Percentiles rank a stretch among this genome's conserved stretches.
Evolutionary conservation across 2,113 vertebrate genomes (phyloP).

Genomic region (Calyptomena viridis): DNA sequence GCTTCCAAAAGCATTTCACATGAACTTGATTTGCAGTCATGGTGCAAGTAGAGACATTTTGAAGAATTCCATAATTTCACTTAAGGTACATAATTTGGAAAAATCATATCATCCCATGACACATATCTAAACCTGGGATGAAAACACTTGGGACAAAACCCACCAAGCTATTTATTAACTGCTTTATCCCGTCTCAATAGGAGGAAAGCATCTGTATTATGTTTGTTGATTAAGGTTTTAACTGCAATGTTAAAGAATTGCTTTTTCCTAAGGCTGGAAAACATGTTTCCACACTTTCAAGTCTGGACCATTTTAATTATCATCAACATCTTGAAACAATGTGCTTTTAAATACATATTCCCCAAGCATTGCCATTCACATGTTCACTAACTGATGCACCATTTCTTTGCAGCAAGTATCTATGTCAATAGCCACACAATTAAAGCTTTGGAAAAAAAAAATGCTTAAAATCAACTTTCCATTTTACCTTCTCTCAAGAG

Average conservation of each 20-base stretch:
- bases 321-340: not conserved
- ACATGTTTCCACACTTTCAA: not conserved
- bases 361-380: not conserved
- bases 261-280: not conserved
- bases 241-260: not conserved
- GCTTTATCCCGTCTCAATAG: not conserved
- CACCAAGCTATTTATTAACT: not conserved
- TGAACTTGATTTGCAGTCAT: not conserved
- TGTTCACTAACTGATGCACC: not conserved
- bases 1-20: not conserved
- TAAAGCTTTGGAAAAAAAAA: not conserved
- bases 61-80: not conserved
- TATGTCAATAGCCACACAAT: not conserved
- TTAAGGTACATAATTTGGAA: not conserved
- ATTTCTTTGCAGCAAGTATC: not conserved
- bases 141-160: not conserved
- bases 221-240: not conserved
- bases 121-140: not conserved
- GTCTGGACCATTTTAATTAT: not conserved
- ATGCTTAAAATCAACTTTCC: not conserved
- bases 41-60: too few species aligned
- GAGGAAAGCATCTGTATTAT: not conserved
- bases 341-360: not conserved
- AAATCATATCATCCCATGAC: not conserved
- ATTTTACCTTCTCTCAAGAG: not conserved